These are phyloP conservation scores for Galaxea fascicularis DNA, from an alignment of 92 coral and sea anemone genomes.

Conservation along the genomic window DNA sequence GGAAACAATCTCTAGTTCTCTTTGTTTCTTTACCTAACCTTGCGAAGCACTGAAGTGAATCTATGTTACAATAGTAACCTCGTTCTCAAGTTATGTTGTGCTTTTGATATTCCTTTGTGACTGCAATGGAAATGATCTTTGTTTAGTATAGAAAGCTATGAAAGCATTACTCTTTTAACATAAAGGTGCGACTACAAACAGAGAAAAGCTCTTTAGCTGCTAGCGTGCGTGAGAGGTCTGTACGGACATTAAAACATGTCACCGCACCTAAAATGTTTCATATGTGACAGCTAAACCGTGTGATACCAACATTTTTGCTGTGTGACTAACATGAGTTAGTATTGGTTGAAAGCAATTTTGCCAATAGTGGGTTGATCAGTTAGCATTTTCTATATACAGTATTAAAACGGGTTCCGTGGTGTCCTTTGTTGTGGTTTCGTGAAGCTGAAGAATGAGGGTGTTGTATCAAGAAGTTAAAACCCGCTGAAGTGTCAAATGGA, in stretches of 20 bases:
- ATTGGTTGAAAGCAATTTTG: neutral
- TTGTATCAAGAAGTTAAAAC: slow-evolving; percentile 33
- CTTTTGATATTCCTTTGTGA: neutral
- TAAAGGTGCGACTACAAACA: neutral
- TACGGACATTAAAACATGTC: neutral
- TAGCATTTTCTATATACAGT: neutral
- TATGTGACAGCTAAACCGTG: neutral
- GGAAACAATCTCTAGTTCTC: neutral
- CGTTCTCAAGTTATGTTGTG: neutral
- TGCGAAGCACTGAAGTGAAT: neutral
- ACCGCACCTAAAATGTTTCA: neutral
- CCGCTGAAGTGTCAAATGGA: slow-evolving; percentile 52
- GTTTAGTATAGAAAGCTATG: neutral
- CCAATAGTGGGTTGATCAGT: neutral
- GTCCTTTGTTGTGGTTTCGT: slow-evolving; percentile 28
- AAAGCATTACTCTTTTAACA: neutral
- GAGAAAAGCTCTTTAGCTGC: neutral
- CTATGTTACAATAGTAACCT: neutral
- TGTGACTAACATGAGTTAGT: neutral
- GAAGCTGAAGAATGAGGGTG: slow-evolving; percentile 36
- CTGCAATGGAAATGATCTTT: neutral
- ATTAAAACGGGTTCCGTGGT: neutral
- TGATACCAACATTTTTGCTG: neutral
- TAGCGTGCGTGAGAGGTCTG: neutral
- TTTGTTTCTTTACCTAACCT: neutral